Base-by-base conservation (phyloP, 2,113 vertebrate species). In the Ceratotherium simum region DNA sequence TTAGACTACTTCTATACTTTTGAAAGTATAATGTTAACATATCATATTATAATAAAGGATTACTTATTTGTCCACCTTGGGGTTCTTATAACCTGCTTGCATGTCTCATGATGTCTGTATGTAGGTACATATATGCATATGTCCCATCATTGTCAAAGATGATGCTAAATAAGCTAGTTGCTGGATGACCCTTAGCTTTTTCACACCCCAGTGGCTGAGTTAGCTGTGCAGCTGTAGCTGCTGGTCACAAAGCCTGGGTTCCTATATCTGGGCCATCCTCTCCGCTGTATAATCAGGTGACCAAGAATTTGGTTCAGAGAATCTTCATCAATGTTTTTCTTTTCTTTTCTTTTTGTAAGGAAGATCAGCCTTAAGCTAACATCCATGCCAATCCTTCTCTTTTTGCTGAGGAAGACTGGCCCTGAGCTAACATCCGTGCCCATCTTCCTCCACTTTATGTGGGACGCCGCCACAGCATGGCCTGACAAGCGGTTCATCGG, bases 251-350 rank as follows among this genome's bases (percentile, higher is more conserved):
- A 84, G 29, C 29, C 64, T 31, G 39, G 76, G 11, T 88, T 91
- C 70, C 78, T 80, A 65, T 93, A 88, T 96, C 39, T 83, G 39
- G 21, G 46, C 33, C 81, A 94, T 6, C 29, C 39, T 86, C 46
- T 90, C 46, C 70, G 82, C 27, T 12, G 3, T 36, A 69, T 8
- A 83, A 70, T 70, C 54, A 36, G 46, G 11, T 73, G 31, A 70
- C 36, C 46, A 91, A 95, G n/a, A 88, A 93, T 58, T 83, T 95
- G 78, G 78, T 60, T 95, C 70, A 81, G 39, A 39, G 10, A 84
- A 58, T 14, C 27, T 46, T 85, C 48, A 54, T 36, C 13, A 85
- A 58, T 13, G 39, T 70, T 67, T 95, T 95, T 89, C 85, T 42
- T 42, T 42, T 42, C 42, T 42, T 42, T 39, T 39, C 4, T 39